Evolutionary conservation across 2,113 vertebrate genomes (phyloP).

Genomic region (Cyprinodon brontotheroides): DNA sequence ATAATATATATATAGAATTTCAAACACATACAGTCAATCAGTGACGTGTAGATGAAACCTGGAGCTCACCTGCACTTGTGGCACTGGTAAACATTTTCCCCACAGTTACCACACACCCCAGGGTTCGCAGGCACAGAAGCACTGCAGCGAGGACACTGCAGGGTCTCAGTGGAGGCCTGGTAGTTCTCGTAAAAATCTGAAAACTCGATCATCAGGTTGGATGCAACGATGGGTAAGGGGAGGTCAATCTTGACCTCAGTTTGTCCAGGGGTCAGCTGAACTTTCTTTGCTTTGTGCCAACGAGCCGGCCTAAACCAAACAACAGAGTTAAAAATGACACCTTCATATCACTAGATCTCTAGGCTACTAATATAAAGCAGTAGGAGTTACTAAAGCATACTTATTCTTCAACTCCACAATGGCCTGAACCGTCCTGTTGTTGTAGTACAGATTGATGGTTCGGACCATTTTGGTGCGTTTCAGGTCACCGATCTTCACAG

Average conservation of each 20-base stretch:
- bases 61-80: conserved; percentile 94
- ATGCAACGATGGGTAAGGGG: conserved; percentile 94
- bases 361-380: neutral
- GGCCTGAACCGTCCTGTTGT: conserved; percentile 97
- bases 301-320: conserved; percentile 86
- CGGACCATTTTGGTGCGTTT: conserved; percentile 99
- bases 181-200: conserved; percentile 99
- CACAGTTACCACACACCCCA: conserved; percentile 96
- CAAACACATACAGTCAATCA: neutral
- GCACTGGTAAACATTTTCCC: conserved; percentile 97
- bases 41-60: neutral
- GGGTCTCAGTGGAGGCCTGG: conserved; percentile 96
- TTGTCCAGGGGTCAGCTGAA: conserved; percentile 94
- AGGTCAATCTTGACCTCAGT: conserved; percentile 98
- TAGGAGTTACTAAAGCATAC: conserved; percentile 71
- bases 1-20: neutral
- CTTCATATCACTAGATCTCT: neutral
- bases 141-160: conserved; percentile 97
- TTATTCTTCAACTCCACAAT: conserved; percentile 99
- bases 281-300: conserved; percentile 99
- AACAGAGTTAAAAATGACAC: neutral
- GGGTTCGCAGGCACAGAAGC: conserved; percentile 97
- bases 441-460: conserved; percentile 97
- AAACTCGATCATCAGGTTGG: conserved; percentile 99
- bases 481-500: conserved; percentile 96